phyloP scores from a whole-genome alignment of 1,140 invertebrate genomes.

The Ditylenchus dipsaci region DNA sequence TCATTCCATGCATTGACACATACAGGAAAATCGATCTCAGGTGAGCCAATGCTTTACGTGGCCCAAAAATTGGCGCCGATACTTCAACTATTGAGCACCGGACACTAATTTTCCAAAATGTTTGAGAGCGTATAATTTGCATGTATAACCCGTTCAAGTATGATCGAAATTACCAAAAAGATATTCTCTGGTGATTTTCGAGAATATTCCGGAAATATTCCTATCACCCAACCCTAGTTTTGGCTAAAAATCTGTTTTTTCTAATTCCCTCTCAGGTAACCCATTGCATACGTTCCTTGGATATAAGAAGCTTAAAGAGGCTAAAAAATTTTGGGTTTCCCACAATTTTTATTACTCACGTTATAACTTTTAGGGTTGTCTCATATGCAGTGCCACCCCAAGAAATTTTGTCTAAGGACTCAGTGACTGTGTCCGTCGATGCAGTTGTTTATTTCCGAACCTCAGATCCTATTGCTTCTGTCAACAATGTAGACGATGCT shows the following conservation, averaged over 20 bases:
- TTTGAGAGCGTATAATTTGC: background rate
- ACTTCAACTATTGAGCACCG: background rate
- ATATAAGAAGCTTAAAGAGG: too few relatives aligned
- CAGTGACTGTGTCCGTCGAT: constrained; percentile 55
- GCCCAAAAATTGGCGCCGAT: background rate
- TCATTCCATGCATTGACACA: constrained; percentile 82
- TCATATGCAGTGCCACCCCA: constrained; percentile 57
- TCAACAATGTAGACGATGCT: constrained; percentile 62
- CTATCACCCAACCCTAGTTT: background rate
- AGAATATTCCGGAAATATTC: too few relatives aligned
- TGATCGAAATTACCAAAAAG: too few relatives aligned
- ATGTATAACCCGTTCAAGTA: too few relatives aligned
- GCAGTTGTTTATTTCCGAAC: constrained; percentile 58
- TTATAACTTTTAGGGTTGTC: constrained; percentile 48
- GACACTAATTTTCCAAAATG: background rate
- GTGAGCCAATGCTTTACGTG: constrained; percentile 17
- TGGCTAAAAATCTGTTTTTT: background rate
- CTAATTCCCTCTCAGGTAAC: too few relatives aligned
- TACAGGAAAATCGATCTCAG: constrained; percentile 71
- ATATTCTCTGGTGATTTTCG: too few relatives aligned
- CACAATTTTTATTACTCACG: too few relatives aligned
- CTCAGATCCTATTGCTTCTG: constrained; percentile 57
- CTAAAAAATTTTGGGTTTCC: too few relatives aligned
- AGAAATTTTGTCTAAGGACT: constrained; percentile 57
- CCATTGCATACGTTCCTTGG: background rate